Percentiles rank a stretch among this genome's conserved stretches.
Evolutionary conservation across 2,113 vertebrate genomes (phyloP).

Genomic region (Corythaixoides concolor): DNA sequence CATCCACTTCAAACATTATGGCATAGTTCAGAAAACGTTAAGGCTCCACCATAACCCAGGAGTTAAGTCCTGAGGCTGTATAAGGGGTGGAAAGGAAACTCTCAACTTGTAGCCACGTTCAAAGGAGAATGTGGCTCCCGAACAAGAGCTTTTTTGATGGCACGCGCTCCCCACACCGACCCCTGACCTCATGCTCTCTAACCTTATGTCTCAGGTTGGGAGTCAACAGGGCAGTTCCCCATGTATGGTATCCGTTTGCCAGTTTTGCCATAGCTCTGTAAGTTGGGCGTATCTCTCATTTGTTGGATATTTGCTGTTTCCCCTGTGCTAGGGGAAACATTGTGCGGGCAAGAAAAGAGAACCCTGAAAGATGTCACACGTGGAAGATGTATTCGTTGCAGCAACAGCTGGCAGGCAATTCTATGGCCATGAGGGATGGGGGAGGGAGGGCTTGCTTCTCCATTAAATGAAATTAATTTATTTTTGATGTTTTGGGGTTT

Average conservation of each 20-base stretch:
- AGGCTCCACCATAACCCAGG: not conserved
- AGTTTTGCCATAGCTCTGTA: not conserved
- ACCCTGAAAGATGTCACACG: not conserved
- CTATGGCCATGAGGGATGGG: not conserved
- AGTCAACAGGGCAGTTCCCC: not conserved
- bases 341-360: not conserved
- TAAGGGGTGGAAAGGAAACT: not conserved
- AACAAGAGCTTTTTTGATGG: not conserved
- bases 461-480: slow-evolving; percentile 46
- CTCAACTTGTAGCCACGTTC: accelerated
- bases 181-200: not conserved
- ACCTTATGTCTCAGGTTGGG: not conserved
- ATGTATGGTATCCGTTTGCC: not conserved
- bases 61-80: not conserved
- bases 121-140: not conserved
- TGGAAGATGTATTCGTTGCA: not conserved
- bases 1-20: not conserved
- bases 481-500: slow-evolving; percentile 57
- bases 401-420: not conserved
- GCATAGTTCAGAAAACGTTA: not conserved
- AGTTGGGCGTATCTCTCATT: not conserved
- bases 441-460: not conserved
- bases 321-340: not conserved
- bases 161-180: accelerated
- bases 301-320: not conserved